Evolutionary conservation across 2,888 invertebrate species (phyloP).

Genomic region (Pollenia labialis): DNA sequence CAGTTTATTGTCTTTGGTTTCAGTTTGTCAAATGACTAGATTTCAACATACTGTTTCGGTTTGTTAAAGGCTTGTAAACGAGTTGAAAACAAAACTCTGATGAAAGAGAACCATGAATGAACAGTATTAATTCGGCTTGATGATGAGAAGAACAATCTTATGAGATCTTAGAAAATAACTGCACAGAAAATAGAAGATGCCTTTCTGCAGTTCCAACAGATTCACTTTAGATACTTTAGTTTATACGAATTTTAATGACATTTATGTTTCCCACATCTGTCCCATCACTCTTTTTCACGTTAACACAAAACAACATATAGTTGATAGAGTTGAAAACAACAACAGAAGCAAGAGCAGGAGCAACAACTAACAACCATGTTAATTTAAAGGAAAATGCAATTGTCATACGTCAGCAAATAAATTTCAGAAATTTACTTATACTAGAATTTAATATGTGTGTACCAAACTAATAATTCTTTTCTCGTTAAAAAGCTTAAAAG

Average conservation of each 20-base stretch:
- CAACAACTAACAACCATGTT: slow-evolving; percentile 54
- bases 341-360: slow-evolving; percentile 32
- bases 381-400: slow-evolving; percentile 62
- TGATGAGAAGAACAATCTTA: background rate
- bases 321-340: slow-evolving; percentile 54
- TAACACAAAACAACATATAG: slow-evolving; percentile 52
- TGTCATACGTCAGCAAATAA: slow-evolving; percentile 58
- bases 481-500: too few relatives aligned
- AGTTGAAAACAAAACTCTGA: slow-evolving; percentile 37
- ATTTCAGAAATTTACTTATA: slow-evolving; percentile 32
- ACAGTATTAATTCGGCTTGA: background rate
- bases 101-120: background rate
- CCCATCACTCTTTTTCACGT: background rate
- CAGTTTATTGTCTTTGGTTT: slow-evolving; percentile 54
- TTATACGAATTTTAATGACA: too few relatives aligned
- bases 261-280: slow-evolving; percentile 14
- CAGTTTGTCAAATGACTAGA: slow-evolving; percentile 47
- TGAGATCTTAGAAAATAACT: background rate
- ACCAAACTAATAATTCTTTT: too few relatives aligned
- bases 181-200: too few relatives aligned
- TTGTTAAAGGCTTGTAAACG: slow-evolving; percentile 51
- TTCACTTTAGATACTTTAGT: too few relatives aligned
- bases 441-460: background rate
- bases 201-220: background rate
- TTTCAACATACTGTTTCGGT: slow-evolving; percentile 35